Conservation (phyloP, 2,888 invertebrate species). For the Eretmocerus hayati region DNA sequence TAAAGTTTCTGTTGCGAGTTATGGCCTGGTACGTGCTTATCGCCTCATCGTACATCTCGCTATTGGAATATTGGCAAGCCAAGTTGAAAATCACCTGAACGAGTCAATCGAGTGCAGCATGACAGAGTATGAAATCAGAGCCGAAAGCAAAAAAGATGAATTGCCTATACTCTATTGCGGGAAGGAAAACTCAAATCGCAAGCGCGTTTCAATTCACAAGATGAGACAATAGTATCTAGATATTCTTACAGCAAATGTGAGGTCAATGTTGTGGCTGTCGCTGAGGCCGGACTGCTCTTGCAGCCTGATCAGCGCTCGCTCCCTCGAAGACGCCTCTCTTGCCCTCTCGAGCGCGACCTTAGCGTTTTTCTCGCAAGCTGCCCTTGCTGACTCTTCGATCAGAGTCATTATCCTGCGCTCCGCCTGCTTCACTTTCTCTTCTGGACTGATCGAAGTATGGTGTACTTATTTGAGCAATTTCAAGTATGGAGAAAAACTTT, state of each 20-base stretch:
- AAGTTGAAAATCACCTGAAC: slow-evolving; percentile 87
- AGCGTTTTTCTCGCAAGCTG: slow-evolving; percentile 57
- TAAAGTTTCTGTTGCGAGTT: slow-evolving; percentile 88
- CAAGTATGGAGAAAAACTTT: too few species aligned
- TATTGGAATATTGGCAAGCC: slow-evolving; percentile 88
- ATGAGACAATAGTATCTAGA: neutral
- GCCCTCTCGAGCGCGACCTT: slow-evolving; percentile 78
- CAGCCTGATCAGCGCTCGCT: slow-evolving; percentile 79
- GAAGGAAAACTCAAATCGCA: too few species aligned
- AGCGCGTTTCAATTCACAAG: neutral
- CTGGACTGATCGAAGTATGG: slow-evolving; percentile 69
- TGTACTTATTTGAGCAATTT: too few species aligned
- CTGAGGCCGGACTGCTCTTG: slow-evolving; percentile 86
- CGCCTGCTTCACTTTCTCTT: slow-evolving; percentile 83
- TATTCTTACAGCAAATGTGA: slow-evolving; percentile 88
- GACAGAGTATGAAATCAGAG: neutral
- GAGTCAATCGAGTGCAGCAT: neutral
- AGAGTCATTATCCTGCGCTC: slow-evolving; percentile 84
- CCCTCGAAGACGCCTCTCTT: slow-evolving; percentile 92
- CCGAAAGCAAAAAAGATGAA: neutral
- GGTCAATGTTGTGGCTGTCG: slow-evolving; percentile 88
- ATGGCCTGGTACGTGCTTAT: slow-evolving; percentile 92
- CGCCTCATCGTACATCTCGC: slow-evolving; percentile 93
- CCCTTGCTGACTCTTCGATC: slow-evolving; percentile 83
- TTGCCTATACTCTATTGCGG: too few species aligned